Conservation (phyloP, 2,797 vertebrate genomes). For the Heterohyrax brucei region DNA sequence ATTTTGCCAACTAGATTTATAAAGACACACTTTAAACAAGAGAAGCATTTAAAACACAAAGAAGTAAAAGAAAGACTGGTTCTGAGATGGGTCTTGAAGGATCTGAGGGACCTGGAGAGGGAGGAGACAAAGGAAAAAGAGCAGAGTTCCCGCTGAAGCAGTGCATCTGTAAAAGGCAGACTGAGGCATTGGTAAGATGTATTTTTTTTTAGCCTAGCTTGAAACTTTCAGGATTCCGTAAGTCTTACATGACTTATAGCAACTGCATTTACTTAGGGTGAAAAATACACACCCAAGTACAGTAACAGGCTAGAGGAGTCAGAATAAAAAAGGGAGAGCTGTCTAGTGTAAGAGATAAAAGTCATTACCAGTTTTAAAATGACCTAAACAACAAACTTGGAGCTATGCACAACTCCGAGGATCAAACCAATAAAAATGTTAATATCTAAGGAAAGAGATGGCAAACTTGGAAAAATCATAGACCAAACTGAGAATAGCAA, state of each 20-base stretch:
- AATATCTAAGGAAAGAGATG: not conserved
- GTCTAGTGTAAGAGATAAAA: not conserved
- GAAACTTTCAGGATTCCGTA: not conserved
- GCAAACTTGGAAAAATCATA: not conserved
- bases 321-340: not conserved
- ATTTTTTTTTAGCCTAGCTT: not conserved
- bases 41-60: not conserved
- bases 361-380: not conserved
- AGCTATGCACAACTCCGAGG: not conserved
- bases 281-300: not conserved
- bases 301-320: not conserved
- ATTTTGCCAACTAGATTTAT: slow-evolving; percentile 2
- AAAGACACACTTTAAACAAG: slow-evolving; percentile 50
- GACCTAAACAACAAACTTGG: slow-evolving; percentile 2
- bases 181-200: not conserved
- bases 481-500: not conserved
- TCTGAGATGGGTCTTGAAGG: not conserved
- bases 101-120: not conserved
- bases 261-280: not conserved
- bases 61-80: not conserved
- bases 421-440: slow-evolving; percentile 15
- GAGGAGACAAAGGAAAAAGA: not conserved
- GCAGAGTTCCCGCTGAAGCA: too few relatives aligned
- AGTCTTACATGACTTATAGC: not conserved
- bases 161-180: not conserved